A percentile compares a stretch with the other conserved stretches of the same genome.
These are phyloP conservation scores for Papilio gigon DNA, from an alignment of 2,888 invertebrate species.

Conservation along the genomic window DNA sequence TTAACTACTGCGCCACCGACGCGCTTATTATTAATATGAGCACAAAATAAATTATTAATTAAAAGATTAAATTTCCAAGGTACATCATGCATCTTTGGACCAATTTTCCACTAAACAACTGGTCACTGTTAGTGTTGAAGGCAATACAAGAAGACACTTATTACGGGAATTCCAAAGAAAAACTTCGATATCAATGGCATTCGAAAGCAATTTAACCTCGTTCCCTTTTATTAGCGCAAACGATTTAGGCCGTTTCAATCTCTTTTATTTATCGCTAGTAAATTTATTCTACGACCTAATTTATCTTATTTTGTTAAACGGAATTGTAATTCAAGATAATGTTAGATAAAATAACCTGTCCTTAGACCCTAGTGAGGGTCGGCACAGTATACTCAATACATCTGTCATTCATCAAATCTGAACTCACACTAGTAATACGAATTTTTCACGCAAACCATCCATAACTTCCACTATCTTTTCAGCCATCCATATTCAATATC, in stretches of 20 bases:
- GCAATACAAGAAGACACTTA: background rate
- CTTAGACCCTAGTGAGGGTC: no score
- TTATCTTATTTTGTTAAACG: background rate
- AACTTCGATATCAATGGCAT: conserved; percentile 7
- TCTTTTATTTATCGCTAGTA: conserved; percentile 19
- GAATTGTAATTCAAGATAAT: background rate
- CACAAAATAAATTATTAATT: no score
- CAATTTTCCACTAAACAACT: background rate
- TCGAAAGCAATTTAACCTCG: conserved; percentile 14
- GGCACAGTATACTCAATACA: no score
- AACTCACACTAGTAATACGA: no score
- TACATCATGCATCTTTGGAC: background rate
- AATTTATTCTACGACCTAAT: conserved; percentile 12
- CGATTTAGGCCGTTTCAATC: conserved; percentile 14
- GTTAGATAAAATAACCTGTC: no score
- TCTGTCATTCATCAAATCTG: no score
- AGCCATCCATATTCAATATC: no score
- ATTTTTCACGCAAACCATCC: no score
- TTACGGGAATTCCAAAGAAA: background rate
- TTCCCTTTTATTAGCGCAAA: conserved; percentile 4
- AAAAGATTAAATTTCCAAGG: no score
- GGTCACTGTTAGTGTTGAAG: background rate
- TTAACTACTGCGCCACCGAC: no score
- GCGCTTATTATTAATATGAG: no score
- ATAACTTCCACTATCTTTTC: no score